Base-by-base conservation (phyloP, 2,113 vertebrate species). In the Melanostigma gelatinosum region DNA sequence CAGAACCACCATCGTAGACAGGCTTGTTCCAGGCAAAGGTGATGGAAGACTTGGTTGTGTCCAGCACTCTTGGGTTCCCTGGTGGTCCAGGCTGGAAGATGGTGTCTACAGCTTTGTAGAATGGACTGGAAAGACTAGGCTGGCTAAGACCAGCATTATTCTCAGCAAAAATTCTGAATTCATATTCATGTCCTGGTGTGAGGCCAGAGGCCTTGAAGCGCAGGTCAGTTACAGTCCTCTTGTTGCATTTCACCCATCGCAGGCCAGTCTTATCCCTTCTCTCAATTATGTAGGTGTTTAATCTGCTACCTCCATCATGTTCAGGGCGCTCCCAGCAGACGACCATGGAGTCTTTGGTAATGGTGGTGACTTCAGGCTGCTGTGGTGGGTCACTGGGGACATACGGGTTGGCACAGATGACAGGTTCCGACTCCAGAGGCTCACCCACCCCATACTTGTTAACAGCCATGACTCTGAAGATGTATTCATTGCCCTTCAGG, bases 161-260 rank as follows among this genome's bases (percentile, higher is more conserved):
- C 94, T 99, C 97, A 57, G 98, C 98, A 92, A 96, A 89, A 83
- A 99, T 87, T 94, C 97, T 96, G 79, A 96, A 99, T 93, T 99
- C 98, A 95, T 99, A 99, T 79, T 99, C 97, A 89, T 99, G 98
- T 22, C 96, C 97, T 92, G 91, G 93, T 85, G 97, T 98, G 68
- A 99, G 95, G 77, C 97, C 97, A 84, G 97, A 96, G 4, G 96
- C 97, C 94, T 98, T 99, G 77, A 95, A 99, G 75, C 98, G 95
- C 79, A 99, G 93, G 78, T 99, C 98, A 80, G 96, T 98, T 75
- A 99, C 95, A 74, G 93, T 95, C 36, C 95, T 96, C 89, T 98
- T 99, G 93, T 99, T 99, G 84, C 98, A 99, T 92, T 98, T 99
- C 55, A 99, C 96, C 98, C 98, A 99, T n/a, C 97, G 96, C 4